Evolutionary conservation across 2,797 vertebrate genomes (phyloP).

Genomic region (Argya squamiceps): DNA sequence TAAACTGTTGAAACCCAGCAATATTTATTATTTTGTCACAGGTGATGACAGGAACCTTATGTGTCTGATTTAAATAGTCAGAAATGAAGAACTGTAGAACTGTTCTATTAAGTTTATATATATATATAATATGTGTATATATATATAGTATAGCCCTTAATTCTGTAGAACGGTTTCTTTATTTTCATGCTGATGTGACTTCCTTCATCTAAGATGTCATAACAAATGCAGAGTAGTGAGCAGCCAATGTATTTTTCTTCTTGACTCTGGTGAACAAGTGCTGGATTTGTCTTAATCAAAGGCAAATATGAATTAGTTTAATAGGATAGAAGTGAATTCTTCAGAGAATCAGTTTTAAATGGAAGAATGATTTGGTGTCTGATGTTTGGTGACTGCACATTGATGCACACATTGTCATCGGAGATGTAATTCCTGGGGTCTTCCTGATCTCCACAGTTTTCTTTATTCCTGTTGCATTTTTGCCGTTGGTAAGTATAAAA

Average conservation of each 20-base stretch:
- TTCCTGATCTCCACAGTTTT: neutral
- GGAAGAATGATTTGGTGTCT: neutral
- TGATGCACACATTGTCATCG: neutral
- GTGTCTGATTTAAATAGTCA: neutral
- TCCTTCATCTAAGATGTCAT: neutral
- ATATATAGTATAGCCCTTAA: neutral
- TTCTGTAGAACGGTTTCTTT: neutral
- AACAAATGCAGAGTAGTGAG: neutral
- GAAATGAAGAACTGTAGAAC: neutral
- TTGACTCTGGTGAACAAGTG: neutral
- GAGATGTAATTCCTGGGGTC: neutral
- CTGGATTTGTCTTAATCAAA: neutral
- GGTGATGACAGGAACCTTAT: neutral
- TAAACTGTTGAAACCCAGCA: neutral
- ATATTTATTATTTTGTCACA: neutral
- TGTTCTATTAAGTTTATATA: neutral
- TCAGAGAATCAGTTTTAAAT: neutral
- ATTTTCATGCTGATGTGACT: neutral
- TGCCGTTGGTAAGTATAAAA: neutral
- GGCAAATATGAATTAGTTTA: neutral
- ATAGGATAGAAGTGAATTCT: neutral
- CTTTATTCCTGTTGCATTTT: neutral
- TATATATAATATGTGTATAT: too few relatives aligned
- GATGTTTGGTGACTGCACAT: neutral
- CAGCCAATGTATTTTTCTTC: neutral